Conservation (phyloP, 1,140 invertebrate species). For the Cheumatopsyche charites region DNA sequence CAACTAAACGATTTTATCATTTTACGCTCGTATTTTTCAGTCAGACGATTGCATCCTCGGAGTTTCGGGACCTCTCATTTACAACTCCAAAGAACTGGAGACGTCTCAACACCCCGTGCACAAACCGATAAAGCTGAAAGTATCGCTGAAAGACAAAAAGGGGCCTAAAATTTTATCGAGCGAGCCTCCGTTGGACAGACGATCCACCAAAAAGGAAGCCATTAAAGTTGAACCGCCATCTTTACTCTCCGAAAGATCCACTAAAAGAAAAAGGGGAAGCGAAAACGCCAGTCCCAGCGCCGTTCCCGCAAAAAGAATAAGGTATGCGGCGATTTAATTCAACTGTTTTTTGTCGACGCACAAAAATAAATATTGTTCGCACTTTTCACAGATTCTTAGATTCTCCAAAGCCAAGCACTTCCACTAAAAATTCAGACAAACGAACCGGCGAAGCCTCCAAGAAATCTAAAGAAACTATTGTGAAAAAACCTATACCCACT, state of each 20-base stretch:
- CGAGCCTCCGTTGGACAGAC: neutral
- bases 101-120: neutral
- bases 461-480: neutral
- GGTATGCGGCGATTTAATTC: too few species aligned
- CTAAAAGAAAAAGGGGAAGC: slow-evolving; percentile 17
- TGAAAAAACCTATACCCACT: slow-evolving; percentile 13
- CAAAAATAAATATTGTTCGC: neutral
- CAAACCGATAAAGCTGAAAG: slow-evolving; percentile 14
- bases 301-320: too few species aligned
- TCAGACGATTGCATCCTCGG: slow-evolving; percentile 56
- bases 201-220: neutral
- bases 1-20: too few species aligned
- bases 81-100: slow-evolving; percentile 51
- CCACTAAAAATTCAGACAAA: slow-evolving; percentile 24
- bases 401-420: neutral
- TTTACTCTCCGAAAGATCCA: neutral
- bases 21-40: slow-evolving; percentile 50
- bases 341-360: neutral
- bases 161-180: neutral
- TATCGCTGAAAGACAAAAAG: neutral
- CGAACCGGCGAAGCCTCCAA: neutral
- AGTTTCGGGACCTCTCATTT: slow-evolving; percentile 54
- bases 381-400: slow-evolving; percentile 18
- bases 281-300: slow-evolving; percentile 14
- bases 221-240: neutral